Conservation (phyloP, 2,888 invertebrate genomes). For the Nephrotoma guestfalica region DNA sequence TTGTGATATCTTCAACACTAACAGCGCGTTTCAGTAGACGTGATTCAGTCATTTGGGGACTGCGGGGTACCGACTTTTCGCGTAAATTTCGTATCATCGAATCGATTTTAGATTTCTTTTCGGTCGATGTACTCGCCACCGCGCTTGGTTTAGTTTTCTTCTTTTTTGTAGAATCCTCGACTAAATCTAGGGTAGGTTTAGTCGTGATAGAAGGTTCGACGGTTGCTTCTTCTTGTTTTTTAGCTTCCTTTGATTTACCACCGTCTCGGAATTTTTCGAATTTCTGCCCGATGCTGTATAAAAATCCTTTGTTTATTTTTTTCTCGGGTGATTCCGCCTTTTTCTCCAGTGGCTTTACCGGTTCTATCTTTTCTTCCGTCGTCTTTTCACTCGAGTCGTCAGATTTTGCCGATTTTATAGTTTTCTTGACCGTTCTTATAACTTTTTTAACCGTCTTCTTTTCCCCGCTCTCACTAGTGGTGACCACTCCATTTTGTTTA, state of each 20-base stretch:
- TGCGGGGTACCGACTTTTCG: conserved; percentile 49
- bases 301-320: conserved; percentile 44
- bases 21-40: conserved; percentile 55
- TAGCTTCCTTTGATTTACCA: conserved; percentile 33
- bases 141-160: conserved; percentile 9
- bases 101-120: conserved; percentile 35
- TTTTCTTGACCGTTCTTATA: conserved; percentile 14
- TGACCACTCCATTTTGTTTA: conserved; percentile 13
- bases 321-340: conserved; percentile 35
- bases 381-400: conserved; percentile 7
- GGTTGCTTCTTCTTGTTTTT: conserved; percentile 8
- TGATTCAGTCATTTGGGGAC: conserved; percentile 43
- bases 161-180: conserved; percentile 9
- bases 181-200: not conserved
- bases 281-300: conserved; percentile 64
- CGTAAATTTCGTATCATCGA: conserved; percentile 44
- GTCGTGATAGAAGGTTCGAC: not conserved
- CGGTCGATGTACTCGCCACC: conserved; percentile 14
- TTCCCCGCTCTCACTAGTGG: not conserved
- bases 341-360: conserved; percentile 22
- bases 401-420: conserved; percentile 16
- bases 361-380: conserved; percentile 23
- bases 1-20: conserved; percentile 51
- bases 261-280: conserved; percentile 49
- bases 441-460: conserved; percentile 15